phyloP scores from a whole-genome alignment of 1,140 invertebrate genomes.

The Cydia amplana region DNA sequence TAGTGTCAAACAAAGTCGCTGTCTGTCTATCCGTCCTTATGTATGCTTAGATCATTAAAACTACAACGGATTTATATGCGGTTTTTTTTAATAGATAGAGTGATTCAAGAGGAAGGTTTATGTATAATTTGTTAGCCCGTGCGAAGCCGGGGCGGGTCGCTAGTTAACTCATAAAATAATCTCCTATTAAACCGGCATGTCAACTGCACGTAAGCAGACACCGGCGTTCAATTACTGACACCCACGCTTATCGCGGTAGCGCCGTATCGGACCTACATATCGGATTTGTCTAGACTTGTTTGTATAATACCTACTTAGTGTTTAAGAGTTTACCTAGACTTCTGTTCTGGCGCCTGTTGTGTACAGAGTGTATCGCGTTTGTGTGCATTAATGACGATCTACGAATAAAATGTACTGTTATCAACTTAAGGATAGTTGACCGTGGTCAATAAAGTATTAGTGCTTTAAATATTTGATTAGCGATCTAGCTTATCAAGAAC shows the following conservation, averaged over 20 bases:
- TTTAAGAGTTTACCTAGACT: not conserved
- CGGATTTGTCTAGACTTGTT: slow-evolving; percentile 12
- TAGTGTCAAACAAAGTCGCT: too few species aligned
- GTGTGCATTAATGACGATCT: not conserved
- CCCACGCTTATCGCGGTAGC: slow-evolving; percentile 10
- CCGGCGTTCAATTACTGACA: not conserved
- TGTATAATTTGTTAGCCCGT: too few species aligned
- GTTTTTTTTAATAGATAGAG: too few species aligned
- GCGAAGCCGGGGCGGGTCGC: too few species aligned
- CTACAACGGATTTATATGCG: too few species aligned
- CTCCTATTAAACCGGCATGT: not conserved
- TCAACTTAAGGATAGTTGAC: too few species aligned
- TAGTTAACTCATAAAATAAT: not conserved
- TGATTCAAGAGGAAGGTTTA: too few species aligned
- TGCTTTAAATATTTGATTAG: too few species aligned
- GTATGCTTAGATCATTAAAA: too few species aligned
- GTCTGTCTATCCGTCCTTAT: too few species aligned
- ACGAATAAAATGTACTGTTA: not conserved
- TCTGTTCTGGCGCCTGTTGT: slow-evolving; percentile 12
- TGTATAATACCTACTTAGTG: not conserved
- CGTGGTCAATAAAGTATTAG: too few species aligned
- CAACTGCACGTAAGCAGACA: not conserved
- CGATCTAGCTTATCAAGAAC: too few species aligned
- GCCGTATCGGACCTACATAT: not conserved
- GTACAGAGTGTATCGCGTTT: not conserved